Conservation (phyloP, 2,113 vertebrate species). For the Vulpes ferrilata region DNA sequence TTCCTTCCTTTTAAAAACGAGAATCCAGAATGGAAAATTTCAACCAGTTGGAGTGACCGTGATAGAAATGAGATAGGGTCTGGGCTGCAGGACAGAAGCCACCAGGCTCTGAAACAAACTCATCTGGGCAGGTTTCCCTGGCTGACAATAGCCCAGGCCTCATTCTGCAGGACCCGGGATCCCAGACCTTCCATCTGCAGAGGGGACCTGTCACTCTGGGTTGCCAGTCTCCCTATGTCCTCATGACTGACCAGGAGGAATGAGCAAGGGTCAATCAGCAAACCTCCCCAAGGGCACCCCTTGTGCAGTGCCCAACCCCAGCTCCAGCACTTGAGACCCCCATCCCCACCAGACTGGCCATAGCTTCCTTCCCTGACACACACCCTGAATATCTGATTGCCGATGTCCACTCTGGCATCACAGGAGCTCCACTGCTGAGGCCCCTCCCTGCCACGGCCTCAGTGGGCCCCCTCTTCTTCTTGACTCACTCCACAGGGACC, state of each 20-base stretch:
- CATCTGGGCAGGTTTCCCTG: constrained; percentile 87
- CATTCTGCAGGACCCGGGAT: fast-evolving
- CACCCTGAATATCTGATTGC: not conserved
- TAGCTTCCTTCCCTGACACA: not conserved
- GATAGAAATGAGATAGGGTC: constrained; percentile 84
- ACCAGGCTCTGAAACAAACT: constrained; percentile 88
- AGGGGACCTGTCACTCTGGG: not conserved
- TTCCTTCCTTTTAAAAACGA: fast-evolving
- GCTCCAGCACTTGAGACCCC: too few species aligned
- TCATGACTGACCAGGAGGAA: fast-evolving
- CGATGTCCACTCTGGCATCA: fast-evolving
- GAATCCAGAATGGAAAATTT: not conserved
- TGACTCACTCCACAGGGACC: not conserved
- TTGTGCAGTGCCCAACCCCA: not conserved
- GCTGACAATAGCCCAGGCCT: constrained; percentile 80
- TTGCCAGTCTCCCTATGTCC: fast-evolving
- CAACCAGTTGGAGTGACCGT: constrained; percentile 73
- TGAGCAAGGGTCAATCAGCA: fast-evolving
- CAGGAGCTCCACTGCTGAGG: too few species aligned
- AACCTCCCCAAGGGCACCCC: not conserved
- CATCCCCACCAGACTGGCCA: fast-evolving
- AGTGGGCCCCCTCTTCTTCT: not conserved
- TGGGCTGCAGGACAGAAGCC: constrained; percentile 87
- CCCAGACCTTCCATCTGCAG: not conserved
- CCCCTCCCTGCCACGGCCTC: fast-evolving